These are phyloP conservation scores for Tridacna gigas DNA, from an alignment of 2,888 invertebrate genomes.

Conservation along the genomic window DNA sequence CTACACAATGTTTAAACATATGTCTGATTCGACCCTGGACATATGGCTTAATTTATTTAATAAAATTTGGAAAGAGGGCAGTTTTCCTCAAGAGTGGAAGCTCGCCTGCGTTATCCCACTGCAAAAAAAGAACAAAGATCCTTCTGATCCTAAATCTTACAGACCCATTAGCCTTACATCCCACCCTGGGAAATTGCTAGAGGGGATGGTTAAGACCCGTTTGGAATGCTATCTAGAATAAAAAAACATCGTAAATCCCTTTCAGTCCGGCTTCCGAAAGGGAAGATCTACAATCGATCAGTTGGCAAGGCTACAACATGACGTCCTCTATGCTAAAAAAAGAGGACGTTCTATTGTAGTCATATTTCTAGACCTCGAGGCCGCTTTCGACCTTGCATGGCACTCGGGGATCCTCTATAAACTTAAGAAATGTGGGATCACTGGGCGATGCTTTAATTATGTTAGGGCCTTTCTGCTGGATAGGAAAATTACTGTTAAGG, in stretches of 20 bases:
- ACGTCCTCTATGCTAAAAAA: slow-evolving; percentile 5
- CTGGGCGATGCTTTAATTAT: slow-evolving; percentile 30
- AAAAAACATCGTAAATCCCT: slow-evolving; percentile 19
- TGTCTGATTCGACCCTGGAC: neutral
- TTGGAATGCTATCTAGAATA: slow-evolving; percentile 12
- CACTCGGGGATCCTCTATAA: slow-evolving; percentile 32
- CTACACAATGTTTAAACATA: slow-evolving; percentile 7
- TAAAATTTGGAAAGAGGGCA: slow-evolving; percentile 5
- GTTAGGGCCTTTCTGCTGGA: slow-evolving; percentile 25
- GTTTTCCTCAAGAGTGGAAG: slow-evolving; percentile 18
- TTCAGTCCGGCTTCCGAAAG: slow-evolving; percentile 30
- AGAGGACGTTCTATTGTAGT: neutral
- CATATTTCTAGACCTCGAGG: slow-evolving; percentile 24
- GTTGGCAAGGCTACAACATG: slow-evolving; percentile 15
- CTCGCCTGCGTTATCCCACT: slow-evolving; percentile 34
- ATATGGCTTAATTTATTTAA: slow-evolving; percentile 6
- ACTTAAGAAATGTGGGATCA: slow-evolving; percentile 33
- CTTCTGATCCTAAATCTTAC: slow-evolving; percentile 28
- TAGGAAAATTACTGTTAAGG: slow-evolving; percentile 29
- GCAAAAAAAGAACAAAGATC: slow-evolving; percentile 9
- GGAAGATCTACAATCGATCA: slow-evolving; percentile 14
- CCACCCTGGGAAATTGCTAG: slow-evolving; percentile 29
- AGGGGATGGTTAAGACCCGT: slow-evolving; percentile 21
- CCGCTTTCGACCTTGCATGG: slow-evolving; percentile 19
- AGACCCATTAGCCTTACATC: slow-evolving; percentile 42